phyloP scores from a whole-genome alignment of 2,113 vertebrate genomes.

The Bos taurus region ARS-UCD2.0 NC_037330.1:7348001-7348500 shows the following conservation, averaged over 20 bases:
- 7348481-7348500: neutral
- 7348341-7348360: neutral
- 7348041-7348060: neutral
- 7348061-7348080: neutral
- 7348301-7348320: neutral
- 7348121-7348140: neutral
- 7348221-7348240: neutral
- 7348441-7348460: neutral
- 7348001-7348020: neutral
- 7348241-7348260: neutral
- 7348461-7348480: neutral
- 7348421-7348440: neutral
- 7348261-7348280: neutral
- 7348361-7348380: neutral
- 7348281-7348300: neutral
- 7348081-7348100: neutral
- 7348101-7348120: neutral
- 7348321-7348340: neutral
- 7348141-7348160: neutral
- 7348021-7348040: neutral
- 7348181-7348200: neutral
- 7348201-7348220: neutral
- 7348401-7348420: constrained; percentile 26
- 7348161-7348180: neutral
- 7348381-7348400: constrained; percentile 16